A percentile compares a stretch with the other conserved stretches of the same genome.
These are phyloP conservation scores for Sebastes jordani DNA, from an alignment of 2,797 vertebrate species.

Conservation along the genomic window DNA sequence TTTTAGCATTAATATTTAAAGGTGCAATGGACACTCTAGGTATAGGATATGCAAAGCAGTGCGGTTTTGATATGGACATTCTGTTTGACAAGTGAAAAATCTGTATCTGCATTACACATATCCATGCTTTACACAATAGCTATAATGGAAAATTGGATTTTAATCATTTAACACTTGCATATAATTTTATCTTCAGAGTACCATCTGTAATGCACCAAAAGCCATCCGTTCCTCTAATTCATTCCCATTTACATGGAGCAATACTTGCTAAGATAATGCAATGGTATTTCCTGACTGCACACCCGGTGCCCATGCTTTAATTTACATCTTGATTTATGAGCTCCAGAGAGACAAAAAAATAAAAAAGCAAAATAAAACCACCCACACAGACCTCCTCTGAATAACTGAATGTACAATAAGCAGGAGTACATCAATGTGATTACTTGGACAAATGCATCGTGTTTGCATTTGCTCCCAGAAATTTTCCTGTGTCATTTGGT, in stretches of 20 bases:
- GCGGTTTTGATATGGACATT: not conserved
- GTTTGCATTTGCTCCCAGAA: slow-evolving; percentile 24
- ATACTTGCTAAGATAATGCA: slow-evolving; percentile 14
- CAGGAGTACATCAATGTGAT: slow-evolving; percentile 34
- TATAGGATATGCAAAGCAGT: not conserved
- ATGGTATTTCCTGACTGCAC: slow-evolving; percentile 38
- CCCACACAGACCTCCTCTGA: slow-evolving; percentile 3
- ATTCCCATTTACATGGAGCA: slow-evolving; percentile 12
- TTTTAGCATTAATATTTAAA: slow-evolving; percentile 1
- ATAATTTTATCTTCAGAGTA: slow-evolving; percentile 13
- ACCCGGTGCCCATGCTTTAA: slow-evolving; percentile 13
- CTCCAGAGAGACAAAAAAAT: slow-evolving; percentile 12
- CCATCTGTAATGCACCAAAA: not conserved
- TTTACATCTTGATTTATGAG: slow-evolving; percentile 62
- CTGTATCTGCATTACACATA: not conserved
- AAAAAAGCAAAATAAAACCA: not conserved
- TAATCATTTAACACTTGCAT: slow-evolving; percentile 28
- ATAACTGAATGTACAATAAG: slow-evolving; percentile 45
- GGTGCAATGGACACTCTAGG: not conserved
- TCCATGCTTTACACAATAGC: not conserved
- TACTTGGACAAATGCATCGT: slow-evolving; percentile 38
- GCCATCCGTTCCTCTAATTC: slow-evolving; percentile 11
- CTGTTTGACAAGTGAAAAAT: slow-evolving; percentile 1
- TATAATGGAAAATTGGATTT: slow-evolving; percentile 9
- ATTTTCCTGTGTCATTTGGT: slow-evolving; percentile 7